Evolutionary conservation across 2,888 invertebrate species (phyloP), one percentile per base, ranked within the genome.

Genomic region (Orthonevra nobilis): DNA sequence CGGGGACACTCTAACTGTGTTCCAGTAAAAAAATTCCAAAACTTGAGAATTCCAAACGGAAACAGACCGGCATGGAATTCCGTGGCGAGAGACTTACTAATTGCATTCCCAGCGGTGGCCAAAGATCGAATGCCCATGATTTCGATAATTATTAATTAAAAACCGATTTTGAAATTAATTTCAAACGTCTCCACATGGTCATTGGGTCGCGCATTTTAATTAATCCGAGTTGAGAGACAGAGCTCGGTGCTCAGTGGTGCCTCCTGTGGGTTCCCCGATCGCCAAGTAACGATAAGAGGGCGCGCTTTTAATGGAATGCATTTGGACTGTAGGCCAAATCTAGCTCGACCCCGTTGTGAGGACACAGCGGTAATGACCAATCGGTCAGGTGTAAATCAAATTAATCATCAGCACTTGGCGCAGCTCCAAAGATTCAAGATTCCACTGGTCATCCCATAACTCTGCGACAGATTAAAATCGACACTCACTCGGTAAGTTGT

Each of bases 91-190:
- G 52, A 36, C 38, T 44, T 38, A 60, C 60, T 74, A 74, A 74
- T 74, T 74, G 60, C 46, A 68, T 60, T 74, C 74, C 68, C 50
- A 52, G 34, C 23, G 19, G 52, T 40, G 10, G 9, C 7, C 14
- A 10, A 4, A 3, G 68, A 60, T 68, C 9, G 12, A 42, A 38
- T n/a, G 7, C 12, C 7, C 4, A 32, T 60, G 52, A 63, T 50
- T 69, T 63, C 15, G 56, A 52, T 50, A 14, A 56, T 70, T 44
- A 63, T 70, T 75, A 75, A 75, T 75, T 75, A 75, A 75, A 75
- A 75, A 75, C 12, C 75, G 56, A 75, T 75, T 63, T 38, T 10
- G 6, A 58, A 75, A 63, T 50, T 75, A 70, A 63, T 75, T 70
- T 58, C 56, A 15, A 58, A 63, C 63, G 56, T 75, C 34, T 38